Base-by-base conservation (phyloP, 2,888 invertebrate genomes). In the Itoplectis maculator region DNA sequence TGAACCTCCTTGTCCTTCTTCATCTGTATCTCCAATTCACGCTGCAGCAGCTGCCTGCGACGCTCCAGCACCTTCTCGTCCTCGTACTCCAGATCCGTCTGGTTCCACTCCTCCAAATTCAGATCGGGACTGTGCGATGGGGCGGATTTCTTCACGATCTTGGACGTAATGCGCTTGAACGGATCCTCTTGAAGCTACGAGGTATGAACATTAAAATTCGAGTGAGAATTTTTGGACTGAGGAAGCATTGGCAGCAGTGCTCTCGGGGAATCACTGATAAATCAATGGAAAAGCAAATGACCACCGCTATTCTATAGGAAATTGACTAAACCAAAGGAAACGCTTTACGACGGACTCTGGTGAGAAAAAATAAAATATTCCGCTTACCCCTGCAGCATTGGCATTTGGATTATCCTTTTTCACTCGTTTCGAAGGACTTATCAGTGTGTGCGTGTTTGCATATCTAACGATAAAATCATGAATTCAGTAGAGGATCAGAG, bases 21-120 rank as follows among this genome's bases (percentile, higher is more conserved):
- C 94, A 96, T 94, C 93, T 96, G 96, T 91, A 96, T 93, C 92
- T 96, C 96, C 92, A 97, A 93, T 94, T 97, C 96, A 88, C 96
- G 94, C 92, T 96, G 96, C 89, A 97, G 93, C 90, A 96, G 95
- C 90, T 95, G 95, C 84, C 96, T 94, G 87, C 96, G 94, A 92
- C 96, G 95, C 92, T 97, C 96, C 90, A 97, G 94, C 86, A 95
- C 96, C 92, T 96, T 96, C 83, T 96, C 96, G 93, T 97, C 96
- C 85, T 96, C 96, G 94, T 96, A 96, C 92, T 96, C 96, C 93
- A 97, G 93, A 93, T 96, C 96, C 90, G 95, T 96, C 92, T 96
- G 96, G 92, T 96, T 96, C 96, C 96, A 96, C 91, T 95, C 95
- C 91, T 96, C 96, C 93, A 96, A 95, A 92, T 96, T 95, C 79